phyloP scores from a whole-genome alignment of 2,113 vertebrate genomes.

The Triplophysa rosa region DNA sequence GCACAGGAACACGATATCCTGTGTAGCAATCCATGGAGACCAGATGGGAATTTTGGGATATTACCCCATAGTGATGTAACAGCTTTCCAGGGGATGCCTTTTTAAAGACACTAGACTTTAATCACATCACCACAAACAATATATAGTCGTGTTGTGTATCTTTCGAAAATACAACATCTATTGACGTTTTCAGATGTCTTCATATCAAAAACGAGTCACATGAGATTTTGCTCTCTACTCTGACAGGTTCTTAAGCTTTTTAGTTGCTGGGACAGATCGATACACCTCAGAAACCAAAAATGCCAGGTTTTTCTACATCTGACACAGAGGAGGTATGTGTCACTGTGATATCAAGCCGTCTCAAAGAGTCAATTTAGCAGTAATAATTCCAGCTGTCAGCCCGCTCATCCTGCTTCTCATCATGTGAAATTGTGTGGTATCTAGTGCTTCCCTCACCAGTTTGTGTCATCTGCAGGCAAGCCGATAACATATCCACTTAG shows the following conservation, averaged over 20 bases:
- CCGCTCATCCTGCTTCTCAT: conserved; percentile 2
- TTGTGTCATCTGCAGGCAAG: conserved; percentile 6
- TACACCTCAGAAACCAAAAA: conserved; percentile 6
- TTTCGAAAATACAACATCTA: not conserved
- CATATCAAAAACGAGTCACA: not conserved
- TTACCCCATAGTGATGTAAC: not conserved
- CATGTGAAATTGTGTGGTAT: not conserved
- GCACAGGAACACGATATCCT: conserved; percentile 17
- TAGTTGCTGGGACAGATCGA: not conserved
- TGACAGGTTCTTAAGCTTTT: conserved; percentile 2
- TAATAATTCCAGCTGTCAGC: conserved; percentile 19
- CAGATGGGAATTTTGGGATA: conserved; percentile 26
- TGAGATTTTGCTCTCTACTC: not conserved
- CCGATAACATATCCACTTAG: conserved; percentile 24
- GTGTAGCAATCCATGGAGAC: not conserved
- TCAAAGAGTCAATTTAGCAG: conserved; percentile 31
- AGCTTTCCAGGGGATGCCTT: too few relatives aligned
- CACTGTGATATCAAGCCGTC: not conserved
- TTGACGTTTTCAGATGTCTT: too few relatives aligned
- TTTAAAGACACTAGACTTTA: not conserved
- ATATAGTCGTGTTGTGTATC: not conserved
- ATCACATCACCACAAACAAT: conserved; percentile 6
- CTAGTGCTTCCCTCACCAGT: not conserved
- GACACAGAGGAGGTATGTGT: conserved; percentile 11
- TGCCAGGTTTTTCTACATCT: not conserved